Conservation (phyloP, 2,113 vertebrate genomes). For the Eurystomus gularis region DNA sequence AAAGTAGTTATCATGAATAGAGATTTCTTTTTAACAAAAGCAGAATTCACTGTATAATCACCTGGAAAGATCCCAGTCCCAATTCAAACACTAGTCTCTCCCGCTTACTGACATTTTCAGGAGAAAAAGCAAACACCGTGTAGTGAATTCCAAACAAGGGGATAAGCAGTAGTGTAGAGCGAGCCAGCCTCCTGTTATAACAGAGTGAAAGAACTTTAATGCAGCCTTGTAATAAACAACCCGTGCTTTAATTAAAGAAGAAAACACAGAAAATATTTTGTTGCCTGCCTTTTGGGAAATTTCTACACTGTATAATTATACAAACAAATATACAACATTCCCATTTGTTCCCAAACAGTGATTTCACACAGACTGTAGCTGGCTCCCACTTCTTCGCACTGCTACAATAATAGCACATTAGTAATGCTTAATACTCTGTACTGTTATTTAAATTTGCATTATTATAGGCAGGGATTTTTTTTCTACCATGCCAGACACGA, state of each 20-base stretch:
- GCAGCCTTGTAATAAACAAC: slow-evolving; percentile 1
- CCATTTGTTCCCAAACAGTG: not conserved
- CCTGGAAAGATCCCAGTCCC: slow-evolving; percentile 98
- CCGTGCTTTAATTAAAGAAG: slow-evolving; percentile 4
- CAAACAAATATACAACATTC: not conserved
- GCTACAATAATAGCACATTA: not conserved
- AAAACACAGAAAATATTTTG: not conserved
- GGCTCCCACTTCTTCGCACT: slow-evolving; percentile 2
- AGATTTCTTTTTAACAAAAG: not conserved
- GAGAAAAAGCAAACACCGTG: slow-evolving; percentile 97
- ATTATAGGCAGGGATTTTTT: not conserved
- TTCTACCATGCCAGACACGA: not conserved
- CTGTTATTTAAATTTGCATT: not conserved
- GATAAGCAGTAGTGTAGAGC: slow-evolving; percentile 95
- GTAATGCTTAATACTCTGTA: not conserved
- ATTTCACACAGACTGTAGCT: slow-evolving; percentile 12
- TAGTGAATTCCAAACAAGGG: slow-evolving; percentile 98
- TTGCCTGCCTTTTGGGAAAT: not conserved
- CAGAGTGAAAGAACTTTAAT: slow-evolving; percentile 37
- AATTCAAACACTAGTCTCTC: slow-evolving; percentile 96
- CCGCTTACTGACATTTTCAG: slow-evolving; percentile 93
- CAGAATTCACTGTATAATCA: slow-evolving; percentile 49
- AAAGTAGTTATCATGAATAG: not conserved
- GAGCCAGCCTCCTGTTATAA: slow-evolving; percentile 86
- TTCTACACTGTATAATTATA: not conserved